Conservation (phyloP, 2,888 invertebrate species). For the Eupithecia centaureata region DNA sequence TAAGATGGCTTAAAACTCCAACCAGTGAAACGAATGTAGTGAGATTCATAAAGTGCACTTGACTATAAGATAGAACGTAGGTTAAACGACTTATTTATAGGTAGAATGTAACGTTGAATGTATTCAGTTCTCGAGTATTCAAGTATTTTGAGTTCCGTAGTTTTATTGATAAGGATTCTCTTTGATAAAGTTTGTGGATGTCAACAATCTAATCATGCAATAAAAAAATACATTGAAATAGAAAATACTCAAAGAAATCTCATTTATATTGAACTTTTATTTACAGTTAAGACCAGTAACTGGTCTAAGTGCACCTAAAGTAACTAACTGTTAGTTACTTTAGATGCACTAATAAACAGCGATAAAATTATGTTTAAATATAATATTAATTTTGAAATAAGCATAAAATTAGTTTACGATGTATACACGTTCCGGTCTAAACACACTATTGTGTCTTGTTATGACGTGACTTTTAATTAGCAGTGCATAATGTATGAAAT, state of each 20-base stretch:
- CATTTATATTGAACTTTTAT: background rate
- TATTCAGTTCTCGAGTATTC: slow-evolving; percentile 52
- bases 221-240: background rate
- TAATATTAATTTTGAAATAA: no score
- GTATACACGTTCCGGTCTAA: background rate
- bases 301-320: no score
- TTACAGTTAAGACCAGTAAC: background rate
- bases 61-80: slow-evolving; percentile 64
- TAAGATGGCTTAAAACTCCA: slow-evolving; percentile 57
- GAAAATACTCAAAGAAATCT: slow-evolving; percentile 18
- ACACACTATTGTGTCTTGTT: background rate
- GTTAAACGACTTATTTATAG: slow-evolving; percentile 53
- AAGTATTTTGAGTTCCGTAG: slow-evolving; percentile 39
- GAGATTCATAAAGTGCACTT: slow-evolving; percentile 81
- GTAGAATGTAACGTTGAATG: slow-evolving; percentile 57
- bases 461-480: background rate
- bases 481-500: background rate
- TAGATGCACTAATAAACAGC: no score
- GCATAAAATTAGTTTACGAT: background rate
- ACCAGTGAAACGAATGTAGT: slow-evolving; percentile 69
- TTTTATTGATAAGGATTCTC: slow-evolving; percentile 17
- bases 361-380: no score
- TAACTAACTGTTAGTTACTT: no score
- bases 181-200: slow-evolving; percentile 1
- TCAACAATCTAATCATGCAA: background rate